phyloP scores from a whole-genome alignment of 2,888 invertebrate species.

The Phragmatobia fuliginosa region DNA sequence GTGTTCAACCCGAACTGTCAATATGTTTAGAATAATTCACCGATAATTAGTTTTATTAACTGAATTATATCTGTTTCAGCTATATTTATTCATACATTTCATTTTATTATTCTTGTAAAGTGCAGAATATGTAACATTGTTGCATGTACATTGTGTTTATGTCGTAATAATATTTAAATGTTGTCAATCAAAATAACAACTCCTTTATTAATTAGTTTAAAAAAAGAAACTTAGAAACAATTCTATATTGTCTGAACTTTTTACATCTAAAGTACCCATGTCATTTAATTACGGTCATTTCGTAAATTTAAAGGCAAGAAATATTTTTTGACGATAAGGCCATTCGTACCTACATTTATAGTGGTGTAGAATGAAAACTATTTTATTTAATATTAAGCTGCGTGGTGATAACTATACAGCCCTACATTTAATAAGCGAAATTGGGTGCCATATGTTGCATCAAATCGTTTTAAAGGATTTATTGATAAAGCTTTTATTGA shows the following conservation, averaged over 20 bases:
- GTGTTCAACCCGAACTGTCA: background rate
- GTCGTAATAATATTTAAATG: background rate
- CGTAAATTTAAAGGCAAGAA: background rate
- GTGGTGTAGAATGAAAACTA: background rate
- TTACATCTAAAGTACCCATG: background rate
- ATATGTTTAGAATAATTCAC: background rate
- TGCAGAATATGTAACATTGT: slow-evolving; percentile 5
- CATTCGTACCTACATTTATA: background rate
- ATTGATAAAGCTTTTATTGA: too few species aligned
- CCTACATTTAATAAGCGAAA: too few species aligned
- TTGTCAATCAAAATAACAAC: slow-evolving; percentile 5
- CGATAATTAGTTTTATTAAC: background rate
- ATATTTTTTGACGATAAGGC: background rate
- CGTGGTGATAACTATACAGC: too few species aligned
- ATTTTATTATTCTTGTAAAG: background rate
- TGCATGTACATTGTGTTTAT: slow-evolving; percentile 18
- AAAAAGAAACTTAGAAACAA: background rate
- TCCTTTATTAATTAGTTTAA: background rate
- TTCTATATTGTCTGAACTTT: background rate
- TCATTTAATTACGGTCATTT: too few species aligned
- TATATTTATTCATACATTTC: background rate
- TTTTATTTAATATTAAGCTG: background rate
- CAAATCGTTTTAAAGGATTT: background rate
- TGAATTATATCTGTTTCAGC: background rate
- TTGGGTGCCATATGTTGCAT: background rate